These are phyloP conservation scores for Plecotus auritus DNA, from an alignment of 2,113 vertebrate species.

Conservation along the genomic window DNA sequence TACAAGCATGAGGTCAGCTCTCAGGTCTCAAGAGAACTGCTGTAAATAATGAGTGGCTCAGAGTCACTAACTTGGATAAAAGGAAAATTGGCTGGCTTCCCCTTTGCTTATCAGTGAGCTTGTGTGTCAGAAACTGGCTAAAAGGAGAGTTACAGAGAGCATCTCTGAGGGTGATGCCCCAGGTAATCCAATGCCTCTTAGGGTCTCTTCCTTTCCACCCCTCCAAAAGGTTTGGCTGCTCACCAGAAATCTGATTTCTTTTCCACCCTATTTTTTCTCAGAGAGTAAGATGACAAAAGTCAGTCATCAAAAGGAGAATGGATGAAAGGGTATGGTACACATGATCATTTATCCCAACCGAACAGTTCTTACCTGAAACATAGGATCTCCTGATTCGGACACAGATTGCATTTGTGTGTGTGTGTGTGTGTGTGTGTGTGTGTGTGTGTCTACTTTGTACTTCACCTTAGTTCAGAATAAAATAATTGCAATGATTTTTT, in stretches of 20 bases:
- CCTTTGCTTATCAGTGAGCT: slow-evolving; percentile 32
- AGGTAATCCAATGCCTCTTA: too few species aligned
- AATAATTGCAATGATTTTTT: neutral
- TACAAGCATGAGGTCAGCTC: slow-evolving; percentile 25
- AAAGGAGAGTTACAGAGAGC: neutral
- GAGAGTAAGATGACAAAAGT: neutral
- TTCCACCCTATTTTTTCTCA: neutral
- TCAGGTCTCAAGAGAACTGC: slow-evolving; percentile 38
- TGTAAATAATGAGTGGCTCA: slow-evolving; percentile 41
- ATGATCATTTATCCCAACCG: neutral
- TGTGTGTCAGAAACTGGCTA: neutral
- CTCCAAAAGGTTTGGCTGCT: neutral
- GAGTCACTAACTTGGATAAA: neutral
- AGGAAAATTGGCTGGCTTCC: slow-evolving; percentile 26
- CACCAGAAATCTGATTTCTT: neutral
- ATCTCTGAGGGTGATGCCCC: neutral
- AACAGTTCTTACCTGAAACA: neutral
- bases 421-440: neutral
- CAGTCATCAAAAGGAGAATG: neutral
- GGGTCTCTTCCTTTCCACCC: neutral
- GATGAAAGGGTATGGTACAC: neutral
- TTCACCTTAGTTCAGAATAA: neutral
- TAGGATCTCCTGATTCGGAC: neutral
- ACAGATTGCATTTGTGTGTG: neutral
- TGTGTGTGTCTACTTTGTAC: neutral